Percentiles rank a stretch among this genome's conserved stretches.
Conservation (phyloP, 2,113 vertebrate species). For the Crotalus helleri region DNA sequence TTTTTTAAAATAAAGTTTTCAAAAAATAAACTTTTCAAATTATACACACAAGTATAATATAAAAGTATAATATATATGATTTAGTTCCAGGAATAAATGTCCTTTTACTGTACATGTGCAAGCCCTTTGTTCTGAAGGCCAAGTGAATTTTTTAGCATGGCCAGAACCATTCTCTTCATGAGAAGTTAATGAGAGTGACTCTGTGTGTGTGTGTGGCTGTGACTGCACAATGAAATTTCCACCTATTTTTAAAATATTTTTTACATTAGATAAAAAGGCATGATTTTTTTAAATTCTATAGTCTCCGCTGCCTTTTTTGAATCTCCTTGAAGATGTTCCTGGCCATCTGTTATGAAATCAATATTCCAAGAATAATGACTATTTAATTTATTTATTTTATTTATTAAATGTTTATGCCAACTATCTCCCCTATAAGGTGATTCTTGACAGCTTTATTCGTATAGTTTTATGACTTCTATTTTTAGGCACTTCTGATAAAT, state of each 20-base stretch:
- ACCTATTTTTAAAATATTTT: not conserved
- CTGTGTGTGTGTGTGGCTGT: too few relatives aligned
- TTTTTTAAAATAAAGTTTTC: not conserved
- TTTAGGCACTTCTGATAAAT: conserved; percentile 82
- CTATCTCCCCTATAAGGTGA: not conserved
- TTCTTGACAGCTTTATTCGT: not conserved
- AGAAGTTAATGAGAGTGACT: too few relatives aligned
- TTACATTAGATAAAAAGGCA: not conserved
- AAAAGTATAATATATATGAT: not conserved
- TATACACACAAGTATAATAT: too few relatives aligned
- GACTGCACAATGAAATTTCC: not conserved
- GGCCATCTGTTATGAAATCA: not conserved
- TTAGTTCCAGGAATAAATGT: too few relatives aligned
- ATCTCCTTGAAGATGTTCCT: not conserved
- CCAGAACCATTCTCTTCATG: too few relatives aligned
- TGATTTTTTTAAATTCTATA: not conserved
- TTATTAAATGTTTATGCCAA: not conserved
- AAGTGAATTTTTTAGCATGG: too few relatives aligned
- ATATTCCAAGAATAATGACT: not conserved
- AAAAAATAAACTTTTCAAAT: not conserved
- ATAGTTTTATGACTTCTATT: not conserved
- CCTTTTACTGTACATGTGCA: too few relatives aligned
- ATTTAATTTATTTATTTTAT: not conserved
- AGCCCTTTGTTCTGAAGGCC: too few relatives aligned
- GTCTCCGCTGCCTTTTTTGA: not conserved